Percentiles rank a stretch among this genome's conserved stretches.
Conservation (phyloP, 2,888 invertebrate genomes). For the Zygaena filipendulae region DNA sequence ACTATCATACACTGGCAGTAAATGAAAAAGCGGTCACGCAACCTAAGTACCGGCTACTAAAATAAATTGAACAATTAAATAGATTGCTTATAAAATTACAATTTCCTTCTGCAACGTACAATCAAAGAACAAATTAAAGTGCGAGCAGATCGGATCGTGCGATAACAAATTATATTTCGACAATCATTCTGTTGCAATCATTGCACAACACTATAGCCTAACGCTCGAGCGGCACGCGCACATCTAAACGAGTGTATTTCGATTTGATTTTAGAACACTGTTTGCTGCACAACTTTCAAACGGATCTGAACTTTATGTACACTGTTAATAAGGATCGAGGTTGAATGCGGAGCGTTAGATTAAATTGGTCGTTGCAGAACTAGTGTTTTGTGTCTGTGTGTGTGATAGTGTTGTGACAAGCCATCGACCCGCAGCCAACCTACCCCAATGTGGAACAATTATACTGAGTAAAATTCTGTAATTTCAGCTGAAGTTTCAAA, state of each 20-base stretch:
- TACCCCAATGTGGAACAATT: slow-evolving; percentile 59
- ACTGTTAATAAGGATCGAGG: no score
- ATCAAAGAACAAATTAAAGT: slow-evolving; percentile 26
- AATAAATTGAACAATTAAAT: slow-evolving; percentile 17
- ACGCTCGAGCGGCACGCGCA: slow-evolving; percentile 42
- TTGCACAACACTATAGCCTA: slow-evolving; percentile 54
- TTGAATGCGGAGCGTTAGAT: no score
- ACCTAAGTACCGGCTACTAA: no score
- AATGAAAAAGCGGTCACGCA: no score
- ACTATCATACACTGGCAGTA: no score
- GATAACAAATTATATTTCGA: slow-evolving; percentile 32
- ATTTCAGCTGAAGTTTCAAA: no score
- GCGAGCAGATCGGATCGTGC: slow-evolving; percentile 17
- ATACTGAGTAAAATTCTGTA: no score
- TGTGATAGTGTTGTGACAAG: slow-evolving; percentile 21
- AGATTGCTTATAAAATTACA: slow-evolving; percentile 15
- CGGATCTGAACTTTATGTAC: no score
- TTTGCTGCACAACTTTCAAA: no score
- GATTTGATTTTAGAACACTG: no score
- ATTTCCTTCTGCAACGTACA: slow-evolving; percentile 17
- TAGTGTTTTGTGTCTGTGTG: slow-evolving; percentile 26
- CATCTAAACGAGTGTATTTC: no score
- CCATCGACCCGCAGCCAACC: slow-evolving; percentile 59
- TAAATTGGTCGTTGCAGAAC: slow-evolving; percentile 19
- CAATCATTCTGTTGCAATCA: slow-evolving; percentile 37